These are phyloP conservation scores for Harpegnathos saltator DNA, from an alignment of 1,140 invertebrate species.

Conservation along the genomic window DNA sequence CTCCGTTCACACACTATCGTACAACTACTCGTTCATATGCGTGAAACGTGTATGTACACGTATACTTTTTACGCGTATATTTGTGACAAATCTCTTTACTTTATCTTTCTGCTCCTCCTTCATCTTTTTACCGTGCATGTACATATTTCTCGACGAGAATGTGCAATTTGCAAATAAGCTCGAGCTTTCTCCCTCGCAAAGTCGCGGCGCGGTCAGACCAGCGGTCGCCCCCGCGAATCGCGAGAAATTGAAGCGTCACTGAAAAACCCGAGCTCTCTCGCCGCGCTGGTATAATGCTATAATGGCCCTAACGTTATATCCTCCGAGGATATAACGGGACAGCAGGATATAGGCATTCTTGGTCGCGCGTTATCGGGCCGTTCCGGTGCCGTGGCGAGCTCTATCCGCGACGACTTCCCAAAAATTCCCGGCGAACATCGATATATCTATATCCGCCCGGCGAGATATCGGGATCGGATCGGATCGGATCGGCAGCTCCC, in stretches of 20 bases:
- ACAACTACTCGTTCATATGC: no score
- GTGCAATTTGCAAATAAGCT: no score
- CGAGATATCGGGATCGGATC: no score
- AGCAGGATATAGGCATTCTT: slow-evolving; percentile 28
- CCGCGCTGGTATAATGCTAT: no score
- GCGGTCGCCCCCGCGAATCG: not conserved
- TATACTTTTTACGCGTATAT: no score
- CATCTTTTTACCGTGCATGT: no score
- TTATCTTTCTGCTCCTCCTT: no score
- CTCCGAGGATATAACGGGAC: not conserved
- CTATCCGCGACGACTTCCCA: slow-evolving; percentile 18
- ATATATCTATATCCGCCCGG: slow-evolving; percentile 35
- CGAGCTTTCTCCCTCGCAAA: not conserved
- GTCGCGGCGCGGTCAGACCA: not conserved
- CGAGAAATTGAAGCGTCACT: not conserved
- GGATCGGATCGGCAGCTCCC: slow-evolving; percentile 30
- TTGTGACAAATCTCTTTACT: no score
- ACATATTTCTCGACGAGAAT: no score
- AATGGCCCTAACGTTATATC: not conserved
- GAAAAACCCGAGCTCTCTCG: no score
- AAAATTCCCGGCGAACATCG: slow-evolving; percentile 37
- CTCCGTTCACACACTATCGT: no score
- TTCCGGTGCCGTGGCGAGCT: not conserved
- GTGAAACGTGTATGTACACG: no score
- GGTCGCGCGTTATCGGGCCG: slow-evolving; percentile 33